These are phyloP conservation scores for Drosophila melanosoma DNA, from an alignment of 2,888 invertebrate species.

Conservation along the genomic window DNA sequence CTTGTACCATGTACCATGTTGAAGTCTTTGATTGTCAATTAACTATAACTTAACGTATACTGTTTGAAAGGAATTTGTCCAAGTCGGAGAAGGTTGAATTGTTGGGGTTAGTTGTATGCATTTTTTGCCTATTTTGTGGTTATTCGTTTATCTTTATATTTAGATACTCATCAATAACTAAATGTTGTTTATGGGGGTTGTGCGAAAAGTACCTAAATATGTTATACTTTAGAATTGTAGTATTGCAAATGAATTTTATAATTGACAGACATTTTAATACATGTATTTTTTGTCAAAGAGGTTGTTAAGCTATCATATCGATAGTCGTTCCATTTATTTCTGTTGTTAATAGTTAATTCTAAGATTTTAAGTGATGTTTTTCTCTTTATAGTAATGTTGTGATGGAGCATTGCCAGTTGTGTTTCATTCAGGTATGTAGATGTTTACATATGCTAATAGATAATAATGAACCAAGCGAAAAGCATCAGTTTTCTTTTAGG, in stretches of 20 bases:
- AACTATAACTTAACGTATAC: not conserved
- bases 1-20: not conserved
- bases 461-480: not conserved
- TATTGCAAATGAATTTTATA: not conserved
- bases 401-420: not conserved
- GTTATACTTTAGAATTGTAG: not conserved
- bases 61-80: not conserved
- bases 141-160: not conserved
- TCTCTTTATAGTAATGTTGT: not conserved
- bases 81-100: not conserved
- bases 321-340: not conserved
- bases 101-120: not conserved
- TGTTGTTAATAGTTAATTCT: not conserved
- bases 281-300: not conserved
- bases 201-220: not conserved
- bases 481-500: not conserved
- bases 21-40: not conserved
- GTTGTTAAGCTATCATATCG: not conserved
- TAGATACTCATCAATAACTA: not conserved
- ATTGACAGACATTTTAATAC: not conserved
- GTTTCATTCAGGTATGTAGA: constrained; percentile 64
- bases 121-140: not conserved
- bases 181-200: no score
- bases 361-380: not conserved
- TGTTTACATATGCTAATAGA: constrained; percentile 72